A percentile compares a stretch with the other conserved stretches of the same genome.
Conservation (phyloP, 2,888 invertebrate species). For the Clanis bilineata region DNA sequence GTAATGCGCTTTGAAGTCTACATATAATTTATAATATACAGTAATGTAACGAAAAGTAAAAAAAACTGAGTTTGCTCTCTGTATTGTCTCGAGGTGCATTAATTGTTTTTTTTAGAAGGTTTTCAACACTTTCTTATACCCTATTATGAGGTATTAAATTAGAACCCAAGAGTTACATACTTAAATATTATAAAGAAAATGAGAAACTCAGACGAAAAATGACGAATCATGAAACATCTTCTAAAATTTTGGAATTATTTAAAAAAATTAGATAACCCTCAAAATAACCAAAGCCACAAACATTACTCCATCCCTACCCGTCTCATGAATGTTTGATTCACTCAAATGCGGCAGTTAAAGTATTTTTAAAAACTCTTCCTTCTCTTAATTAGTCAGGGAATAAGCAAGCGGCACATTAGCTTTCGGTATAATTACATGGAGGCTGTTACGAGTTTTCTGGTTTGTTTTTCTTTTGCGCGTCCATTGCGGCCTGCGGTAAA, state of each 20-base stretch:
- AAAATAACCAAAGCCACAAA: neutral
- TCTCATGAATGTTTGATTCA: conserved; percentile 76
- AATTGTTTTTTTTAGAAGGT: too few species aligned
- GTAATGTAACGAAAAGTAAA: too few species aligned
- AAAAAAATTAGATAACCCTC: neutral
- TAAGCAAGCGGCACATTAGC: conserved; percentile 80
- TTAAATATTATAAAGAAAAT: too few species aligned
- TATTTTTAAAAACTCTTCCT: conserved; percentile 72
- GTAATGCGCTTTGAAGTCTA: neutral
- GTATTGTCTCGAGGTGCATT: too few species aligned
- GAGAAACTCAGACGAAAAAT: too few species aligned
- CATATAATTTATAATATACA: too few species aligned
- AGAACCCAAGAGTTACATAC: too few species aligned
- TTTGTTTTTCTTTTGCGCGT: conserved; percentile 50
- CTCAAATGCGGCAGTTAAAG: conserved; percentile 56
- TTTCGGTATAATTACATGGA: conserved; percentile 75
- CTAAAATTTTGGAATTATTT: neutral
- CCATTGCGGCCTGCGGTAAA: conserved; percentile 66
- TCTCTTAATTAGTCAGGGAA: conserved; percentile 79
- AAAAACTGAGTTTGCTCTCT: too few species aligned
- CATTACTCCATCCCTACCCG: conserved; percentile 46
- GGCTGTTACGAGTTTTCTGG: conserved; percentile 50
- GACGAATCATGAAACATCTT: too few species aligned
- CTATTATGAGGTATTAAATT: too few species aligned
- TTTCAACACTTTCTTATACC: too few species aligned